Evolutionary conservation across 2,888 invertebrate species (phyloP), one percentile per base, ranked within the genome.

Genomic region (Melitaea athalia): DNA sequence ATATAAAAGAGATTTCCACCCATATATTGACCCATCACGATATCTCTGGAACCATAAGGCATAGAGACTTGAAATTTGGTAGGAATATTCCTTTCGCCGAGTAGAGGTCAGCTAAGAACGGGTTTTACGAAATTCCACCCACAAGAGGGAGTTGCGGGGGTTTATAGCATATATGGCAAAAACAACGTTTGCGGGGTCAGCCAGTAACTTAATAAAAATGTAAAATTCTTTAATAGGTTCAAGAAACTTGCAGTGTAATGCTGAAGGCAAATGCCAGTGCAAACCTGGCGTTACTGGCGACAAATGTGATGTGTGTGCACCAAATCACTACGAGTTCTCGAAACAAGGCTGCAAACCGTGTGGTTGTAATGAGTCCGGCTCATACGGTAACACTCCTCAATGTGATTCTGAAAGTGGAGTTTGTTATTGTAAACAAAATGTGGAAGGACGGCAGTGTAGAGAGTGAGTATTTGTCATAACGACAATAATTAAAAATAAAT

Each of bases 281-380:
- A 99, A 99, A 84, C 97, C 98, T 0, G 99, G 99, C 14, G 98
- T 99, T 10, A 97, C 96, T 0, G 99, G 99, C 0, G 97, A 97
- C 74, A 98, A 97, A 84, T 99, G 99, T 82, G 98, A 99, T 84
- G 94, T 95, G 0, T 95, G 95, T 75, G 95, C 95, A 10, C 94
- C 95, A 2, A 99, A 99, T 86, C 96, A 95, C 88, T 99, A 96
- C 86, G 98, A 98, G 80, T 99, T 99, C 85, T 95, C 97, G 0
- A 91, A 92, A 0, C 95, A 95, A 73, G 99, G 99, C 0, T 99
- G 99, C 91, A 98, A 98, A 80, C 95, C 95, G 0, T 99, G 99
- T 82, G 97, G 96, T 6, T 99, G 99, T 85, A 95, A 95, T 75
- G 94, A 94, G 14, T 95, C 96, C 0, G 99, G 99, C 0, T 98